Base-by-base conservation (phyloP, 1,140 invertebrate species). In the Brachionus sp. region DNA sequence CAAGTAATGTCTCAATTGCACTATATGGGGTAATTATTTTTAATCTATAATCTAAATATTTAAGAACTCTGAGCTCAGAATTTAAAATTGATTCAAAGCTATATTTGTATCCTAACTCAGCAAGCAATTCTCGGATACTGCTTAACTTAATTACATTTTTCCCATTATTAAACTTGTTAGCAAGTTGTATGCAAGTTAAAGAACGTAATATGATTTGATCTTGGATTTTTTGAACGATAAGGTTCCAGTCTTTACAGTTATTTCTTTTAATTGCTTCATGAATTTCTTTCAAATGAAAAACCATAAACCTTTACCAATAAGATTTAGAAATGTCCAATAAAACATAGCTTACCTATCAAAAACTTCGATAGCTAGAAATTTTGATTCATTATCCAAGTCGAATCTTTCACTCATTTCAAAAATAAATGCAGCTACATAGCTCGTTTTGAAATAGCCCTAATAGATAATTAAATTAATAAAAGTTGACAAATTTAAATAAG, bases 301-400 rank as follows among this genome's bases (percentile, higher is more conserved):
- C n/a, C 77, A 80, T 80, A 12, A 80, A 80, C 33, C 77, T 80
- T 57, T 7, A 2, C 19, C 4, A 80, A 44, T 62, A 29, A 13
- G 33, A 16, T 23, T 25, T 37, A 37, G 12, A 13, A 44, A 3
- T 10, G 9, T 42, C 3, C 2, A 3, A 33, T 13, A 33, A 9
- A 62, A 39, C 35, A 37, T 1, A 12, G 12, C 23, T 42, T 12
- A 80, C 77, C 23, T 80, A 13, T 80, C 77, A 13, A 80, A 80
- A 4, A 80, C 12, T 35, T 80, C 77, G 10, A 80, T 62, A 2
- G 77, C 77, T 33, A 80, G n/a, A 62, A 80, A 80, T 44, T 62
- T 80, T 57, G 46, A 46, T 66, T 80, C 77, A 16, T 16, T 10
- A 29, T 80, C 57, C 33, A 80, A n/a, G 2, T 42, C 29, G 10